Percentiles rank a stretch among this genome's conserved stretches.
Evolutionary conservation across 2,888 invertebrate species (phyloP).

Genomic region (Ormyrus labotus): DNA sequence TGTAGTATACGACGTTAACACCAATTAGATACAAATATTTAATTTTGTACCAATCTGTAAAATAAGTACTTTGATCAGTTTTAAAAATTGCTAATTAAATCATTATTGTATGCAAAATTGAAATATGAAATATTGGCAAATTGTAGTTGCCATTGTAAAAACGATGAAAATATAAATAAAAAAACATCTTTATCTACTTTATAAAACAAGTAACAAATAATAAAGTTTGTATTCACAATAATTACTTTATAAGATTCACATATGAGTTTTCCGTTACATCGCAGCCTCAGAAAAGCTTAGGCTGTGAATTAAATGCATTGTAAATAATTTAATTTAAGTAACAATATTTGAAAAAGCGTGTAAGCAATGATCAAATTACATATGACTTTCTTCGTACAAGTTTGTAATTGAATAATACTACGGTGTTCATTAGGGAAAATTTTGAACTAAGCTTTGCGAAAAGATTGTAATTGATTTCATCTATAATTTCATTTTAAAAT

Average conservation of each 20-base stretch:
- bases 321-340: slow-evolving; percentile 46
- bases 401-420: slow-evolving; percentile 35
- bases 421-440: slow-evolving; percentile 8
- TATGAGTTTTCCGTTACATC: slow-evolving; percentile 16
- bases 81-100: slow-evolving; percentile 9
- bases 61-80: slow-evolving; percentile 12
- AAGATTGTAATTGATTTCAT: slow-evolving; percentile 8
- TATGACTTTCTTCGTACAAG: slow-evolving; percentile 3
- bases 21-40: slow-evolving; percentile 39
- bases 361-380: slow-evolving; percentile 14
- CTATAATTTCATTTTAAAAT: neutral
- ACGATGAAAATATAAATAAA: neutral
- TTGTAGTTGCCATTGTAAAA: slow-evolving; percentile 34
- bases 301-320: slow-evolving; percentile 26
- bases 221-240: slow-evolving; percentile 19
- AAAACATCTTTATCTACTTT: slow-evolving; percentile 21
- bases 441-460: slow-evolving; percentile 15
- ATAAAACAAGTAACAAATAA: slow-evolving; percentile 37
- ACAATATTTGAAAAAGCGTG: slow-evolving; percentile 23
- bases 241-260: slow-evolving; percentile 45
- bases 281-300: slow-evolving; percentile 6
- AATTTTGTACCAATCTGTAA: slow-evolving; percentile 40
- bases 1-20: slow-evolving; percentile 38
- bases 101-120: slow-evolving; percentile 10
- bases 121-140: slow-evolving; percentile 14